Evolutionary conservation across 2,888 invertebrate genomes (phyloP).

Genomic region (Dryobotodes eremita): DNA sequence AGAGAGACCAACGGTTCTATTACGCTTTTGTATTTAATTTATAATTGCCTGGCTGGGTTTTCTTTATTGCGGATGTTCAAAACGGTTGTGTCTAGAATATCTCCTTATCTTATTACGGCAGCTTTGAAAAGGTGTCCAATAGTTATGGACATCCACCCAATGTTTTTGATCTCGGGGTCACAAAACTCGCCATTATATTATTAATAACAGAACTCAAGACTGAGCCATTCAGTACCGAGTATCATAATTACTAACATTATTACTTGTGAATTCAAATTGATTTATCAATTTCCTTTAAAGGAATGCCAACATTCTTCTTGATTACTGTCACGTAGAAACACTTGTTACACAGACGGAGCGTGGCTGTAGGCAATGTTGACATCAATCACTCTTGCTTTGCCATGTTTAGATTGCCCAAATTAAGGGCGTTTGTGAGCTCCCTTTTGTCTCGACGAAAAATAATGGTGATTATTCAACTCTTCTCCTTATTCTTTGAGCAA

Average conservation of each 20-base stretch:
- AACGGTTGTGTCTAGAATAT: not conserved
- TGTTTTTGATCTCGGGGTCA: not conserved
- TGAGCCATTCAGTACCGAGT: conserved; percentile 29
- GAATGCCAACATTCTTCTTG: conserved; percentile 75
- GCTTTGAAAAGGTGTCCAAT: not conserved
- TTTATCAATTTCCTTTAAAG: conserved; percentile 78
- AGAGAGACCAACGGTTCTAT: conserved; percentile 11
- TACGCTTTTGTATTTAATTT: conserved; percentile 12
- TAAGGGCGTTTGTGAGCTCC: conserved; percentile 79
- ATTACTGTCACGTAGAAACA: conserved; percentile 86
- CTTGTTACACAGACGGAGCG: conserved; percentile 80
- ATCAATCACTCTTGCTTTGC: conserved; percentile 80
- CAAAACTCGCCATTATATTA: conserved; percentile 5
- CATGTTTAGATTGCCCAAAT: conserved; percentile 87
- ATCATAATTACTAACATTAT: conserved; percentile 37
- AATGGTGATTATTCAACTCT: conserved; percentile 84
- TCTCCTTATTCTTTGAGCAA: conserved; percentile 66
- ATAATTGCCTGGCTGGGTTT: conserved; percentile 3
- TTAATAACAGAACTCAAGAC: conserved; percentile 9
- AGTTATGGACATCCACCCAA: too few species aligned
- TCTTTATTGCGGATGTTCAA: not conserved
- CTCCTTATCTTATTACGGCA: not conserved
- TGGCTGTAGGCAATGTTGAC: conserved; percentile 68
- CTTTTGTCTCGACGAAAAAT: conserved; percentile 80
- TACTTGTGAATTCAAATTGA: conserved; percentile 69